These are phyloP conservation scores for Delphinapterus leucas DNA, from an alignment of 2,113 vertebrate genomes.

Conservation along the genomic window DNA sequence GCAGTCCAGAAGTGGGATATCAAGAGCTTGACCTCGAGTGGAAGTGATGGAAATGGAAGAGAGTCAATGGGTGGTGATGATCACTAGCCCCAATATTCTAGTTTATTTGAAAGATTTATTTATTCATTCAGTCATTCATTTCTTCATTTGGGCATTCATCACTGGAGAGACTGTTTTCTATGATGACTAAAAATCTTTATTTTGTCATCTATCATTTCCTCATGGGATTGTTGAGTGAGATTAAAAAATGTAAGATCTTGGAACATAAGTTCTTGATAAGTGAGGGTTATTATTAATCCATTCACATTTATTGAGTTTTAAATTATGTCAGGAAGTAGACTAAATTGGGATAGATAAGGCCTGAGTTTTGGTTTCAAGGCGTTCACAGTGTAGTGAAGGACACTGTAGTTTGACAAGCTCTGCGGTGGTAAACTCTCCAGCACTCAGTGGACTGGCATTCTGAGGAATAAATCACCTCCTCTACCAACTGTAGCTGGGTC, in stretches of 20 bases:
- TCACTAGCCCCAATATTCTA: background rate
- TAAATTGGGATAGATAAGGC: background rate
- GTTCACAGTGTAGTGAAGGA: background rate
- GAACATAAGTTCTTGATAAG: background rate
- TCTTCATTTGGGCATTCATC: background rate
- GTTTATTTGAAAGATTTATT: background rate
- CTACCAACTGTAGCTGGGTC: background rate
- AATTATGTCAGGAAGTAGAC: background rate
- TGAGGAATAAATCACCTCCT: background rate
- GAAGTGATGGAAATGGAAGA: background rate
- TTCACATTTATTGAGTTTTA: constrained; percentile 19
- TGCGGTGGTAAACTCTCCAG: background rate
- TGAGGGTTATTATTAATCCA: background rate
- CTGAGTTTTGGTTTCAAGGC: background rate
- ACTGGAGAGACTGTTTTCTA: background rate
- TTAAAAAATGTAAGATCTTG: background rate
- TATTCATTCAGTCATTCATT: background rate
- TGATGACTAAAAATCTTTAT: background rate
- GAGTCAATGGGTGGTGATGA: background rate
- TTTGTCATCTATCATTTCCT: background rate
- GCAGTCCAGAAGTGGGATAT: background rate
- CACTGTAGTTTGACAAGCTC: background rate
- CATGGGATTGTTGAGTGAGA: background rate
- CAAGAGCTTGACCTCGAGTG: background rate
- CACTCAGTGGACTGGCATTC: background rate